A percentile compares a stretch with the other conserved stretches of the same genome.
These are phyloP conservation scores for Argentina silus DNA, from an alignment of 2,797 vertebrate species.

Conservation along the genomic window DNA sequence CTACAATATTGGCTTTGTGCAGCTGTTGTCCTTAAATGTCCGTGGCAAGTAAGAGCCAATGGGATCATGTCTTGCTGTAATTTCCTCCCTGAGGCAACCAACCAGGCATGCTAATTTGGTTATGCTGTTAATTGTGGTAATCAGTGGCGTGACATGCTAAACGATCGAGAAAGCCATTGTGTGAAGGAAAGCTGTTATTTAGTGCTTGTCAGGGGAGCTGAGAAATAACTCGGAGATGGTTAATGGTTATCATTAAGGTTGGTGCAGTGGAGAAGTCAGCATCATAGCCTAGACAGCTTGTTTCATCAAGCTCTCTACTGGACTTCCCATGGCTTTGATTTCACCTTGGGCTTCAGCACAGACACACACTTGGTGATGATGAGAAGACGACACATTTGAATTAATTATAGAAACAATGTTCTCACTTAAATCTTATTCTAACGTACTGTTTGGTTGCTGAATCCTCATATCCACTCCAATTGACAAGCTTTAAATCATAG, in stretches of 20 bases:
- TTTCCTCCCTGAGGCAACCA: neutral
- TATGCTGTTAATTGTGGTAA: neutral
- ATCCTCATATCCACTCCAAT: no score
- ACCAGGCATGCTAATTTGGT: neutral
- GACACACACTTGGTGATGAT: no score
- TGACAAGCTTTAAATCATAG: no score
- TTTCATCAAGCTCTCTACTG: neutral
- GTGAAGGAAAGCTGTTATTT: constrained; percentile 1
- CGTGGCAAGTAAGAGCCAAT: neutral
- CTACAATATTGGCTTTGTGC: neutral
- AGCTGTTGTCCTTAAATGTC: neutral
- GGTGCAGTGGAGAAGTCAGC: neutral
- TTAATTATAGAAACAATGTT: no score
- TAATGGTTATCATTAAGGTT: neutral
- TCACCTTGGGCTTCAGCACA: no score
- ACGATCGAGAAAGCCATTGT: neutral
- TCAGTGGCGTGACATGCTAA: neutral
- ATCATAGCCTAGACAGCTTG: neutral
- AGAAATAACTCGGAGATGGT: no score
- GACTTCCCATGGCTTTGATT: no score
- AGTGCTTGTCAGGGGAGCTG: neutral
- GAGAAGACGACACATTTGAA: no score
- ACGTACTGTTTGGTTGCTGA: no score
- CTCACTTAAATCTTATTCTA: no score
- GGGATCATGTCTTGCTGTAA: constrained; percentile 1